Evolutionary conservation across 2,113 vertebrate species (phyloP), one percentile per base, ranked within the genome.

Genomic region (Pangasianodon hypophthalmus): DNA sequence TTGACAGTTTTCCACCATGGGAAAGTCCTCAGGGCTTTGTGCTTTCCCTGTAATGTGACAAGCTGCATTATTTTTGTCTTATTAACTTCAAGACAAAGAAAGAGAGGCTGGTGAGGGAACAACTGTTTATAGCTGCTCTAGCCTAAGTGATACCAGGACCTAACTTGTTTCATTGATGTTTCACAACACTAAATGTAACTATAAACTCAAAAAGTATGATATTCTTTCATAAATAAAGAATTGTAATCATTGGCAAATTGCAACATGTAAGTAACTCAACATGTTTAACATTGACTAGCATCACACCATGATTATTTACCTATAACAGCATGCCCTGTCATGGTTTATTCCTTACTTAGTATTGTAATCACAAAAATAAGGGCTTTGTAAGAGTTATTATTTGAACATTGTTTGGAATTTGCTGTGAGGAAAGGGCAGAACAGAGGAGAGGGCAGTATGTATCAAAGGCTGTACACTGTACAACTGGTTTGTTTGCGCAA

Each of bases 331-430:
- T 9, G 26, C 0, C 26, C 62, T 4, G 67, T n/a, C 37, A 75
- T 9, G 41, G 3, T 75, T 10, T 21, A 75, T 44, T 44, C 18
- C 37, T 21, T 21, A 41, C 3, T 79, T 26, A 29, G 24, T 14
- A 48, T 29, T 79, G 4, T 79, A 50, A 79, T 48, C 44, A 6
- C 50, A 24, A 29, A 79, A 50, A 46, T 29, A 48, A 79, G 10
- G 21, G 19, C 19, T 69, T 81, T 37, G 84, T 75, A 32, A 18
- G 75, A 26, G 60, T 90, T 87, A 89, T 89, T 89, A 89, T 81
- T 29, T 44, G 88, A 56, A 69, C 41, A 58, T 67, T 81, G 84
- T 79, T 81, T 86, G 50, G 75, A 90, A 90, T n/a, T 29, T 0
- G 62, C 48, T 81, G 6, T 46, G 50, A 67, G 41, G 14, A 32